phyloP scores from a whole-genome alignment of 2,888 invertebrate species.

The Drosophila bunnanda region DNA sequence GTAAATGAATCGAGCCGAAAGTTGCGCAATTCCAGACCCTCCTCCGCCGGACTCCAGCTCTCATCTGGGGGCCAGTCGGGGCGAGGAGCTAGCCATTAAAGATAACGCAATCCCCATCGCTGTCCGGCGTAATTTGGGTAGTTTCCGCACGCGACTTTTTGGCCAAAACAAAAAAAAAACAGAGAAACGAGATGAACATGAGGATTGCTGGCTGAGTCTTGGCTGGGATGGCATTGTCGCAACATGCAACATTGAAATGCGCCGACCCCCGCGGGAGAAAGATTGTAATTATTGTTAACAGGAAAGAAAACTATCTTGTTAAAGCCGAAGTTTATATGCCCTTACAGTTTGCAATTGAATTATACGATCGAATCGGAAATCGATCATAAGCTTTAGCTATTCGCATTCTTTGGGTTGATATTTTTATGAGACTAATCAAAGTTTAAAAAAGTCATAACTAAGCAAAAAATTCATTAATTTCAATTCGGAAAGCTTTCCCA shows the following conservation, averaged over 20 bases:
- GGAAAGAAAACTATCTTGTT: too few species aligned
- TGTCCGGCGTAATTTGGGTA: slow-evolving; percentile 47
- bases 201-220: not conserved
- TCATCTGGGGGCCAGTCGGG: slow-evolving; percentile 34
- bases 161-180: slow-evolving; percentile 16
- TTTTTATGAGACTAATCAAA: too few species aligned
- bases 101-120: slow-evolving; percentile 39
- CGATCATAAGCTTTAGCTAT: too few species aligned
- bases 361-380: too few species aligned
- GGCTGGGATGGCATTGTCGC: slow-evolving; percentile 43
- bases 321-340: too few species aligned
- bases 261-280: slow-evolving; percentile 20
- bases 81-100: slow-evolving; percentile 35
- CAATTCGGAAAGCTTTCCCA: too few species aligned
- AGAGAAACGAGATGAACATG: slow-evolving; percentile 14
- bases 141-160: slow-evolving; percentile 69
- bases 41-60: slow-evolving; percentile 8
- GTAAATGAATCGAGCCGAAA: slow-evolving; percentile 20
- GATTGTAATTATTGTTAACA: slow-evolving; percentile 11
- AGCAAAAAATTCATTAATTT: too few species aligned
- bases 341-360: too few species aligned
- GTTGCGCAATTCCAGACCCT: slow-evolving; percentile 33
- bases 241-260: slow-evolving; percentile 56
- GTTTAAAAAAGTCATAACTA: too few species aligned
- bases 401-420: too few species aligned